Base-by-base conservation (phyloP, 2,113 vertebrate species). In the Callipepla squamata region DNA sequence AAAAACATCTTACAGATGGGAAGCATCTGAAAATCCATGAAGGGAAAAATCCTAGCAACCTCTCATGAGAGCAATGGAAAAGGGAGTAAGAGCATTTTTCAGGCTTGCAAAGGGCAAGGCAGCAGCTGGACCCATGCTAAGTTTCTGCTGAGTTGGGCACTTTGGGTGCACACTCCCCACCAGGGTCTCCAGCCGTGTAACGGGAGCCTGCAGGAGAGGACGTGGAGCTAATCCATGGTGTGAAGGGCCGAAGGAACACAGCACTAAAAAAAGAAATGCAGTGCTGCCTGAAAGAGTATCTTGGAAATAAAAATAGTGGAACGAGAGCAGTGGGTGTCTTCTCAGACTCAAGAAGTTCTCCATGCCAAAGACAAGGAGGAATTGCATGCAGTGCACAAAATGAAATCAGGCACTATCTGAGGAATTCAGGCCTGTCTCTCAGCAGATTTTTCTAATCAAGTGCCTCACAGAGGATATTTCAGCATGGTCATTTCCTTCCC, bases 281-380 rank as follows among this genome's bases (percentile, higher is more conserved):
- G 93, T 97, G 95, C 79, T 95, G 94, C 95, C 93, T 92, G 95
- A 96, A 97, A 97, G 97, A 96, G 83, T 91, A 95, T 95, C 94
- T 97, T 94, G 96, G 95, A 97, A 96, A 97, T 97, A 97, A 97
- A 97, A 97, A 95, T 97, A 97, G 97, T 94, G 91, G 96, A 97
- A 96, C 90, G 86, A 96, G 97, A 97, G 89, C 93, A 92, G 96
- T 90, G 95, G 96, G 95, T 96, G 96, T 97, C 96, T 95, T 94
- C 93, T 96, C 91, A 94, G 97, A 93, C 96, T 93, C 20, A 19
- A 97, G 97, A 90, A 89, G 85, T 87, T 88, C 63, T 94, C 69
- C 1, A 42, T 36, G 96, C 97, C 96, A 97, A 97, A 96, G 94
- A 94, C 45, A 74, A 95, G 82, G 95, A 94, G 84, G 93, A 95